Evolutionary conservation across 2,797 vertebrate genomes (phyloP).

Genomic region (Microctenopoma steveboyesi): DNA sequence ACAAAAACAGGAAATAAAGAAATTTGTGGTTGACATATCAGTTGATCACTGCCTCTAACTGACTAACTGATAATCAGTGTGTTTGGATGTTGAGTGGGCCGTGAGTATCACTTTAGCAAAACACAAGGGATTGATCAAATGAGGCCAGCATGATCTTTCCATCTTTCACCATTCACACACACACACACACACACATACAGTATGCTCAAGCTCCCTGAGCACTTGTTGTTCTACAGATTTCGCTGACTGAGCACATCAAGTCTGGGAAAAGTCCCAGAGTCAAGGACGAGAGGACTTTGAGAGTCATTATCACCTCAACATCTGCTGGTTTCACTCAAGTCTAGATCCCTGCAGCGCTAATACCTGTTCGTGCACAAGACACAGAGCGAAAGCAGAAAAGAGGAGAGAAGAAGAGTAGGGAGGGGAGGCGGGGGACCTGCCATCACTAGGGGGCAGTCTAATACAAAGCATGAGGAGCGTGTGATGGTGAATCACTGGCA

Average conservation of each 20-base stretch:
- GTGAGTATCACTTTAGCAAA: conserved; percentile 18
- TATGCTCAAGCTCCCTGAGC: conserved; percentile 44
- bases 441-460: conserved; percentile 76
- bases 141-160: conserved; percentile 55
- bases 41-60: conserved; percentile 6
- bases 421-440: not conserved
- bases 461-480: conserved; percentile 54
- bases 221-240: conserved; percentile 63
- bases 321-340: conserved; percentile 74
- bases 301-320: conserved; percentile 74
- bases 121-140: conserved; percentile 42
- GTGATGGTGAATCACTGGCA: not conserved
- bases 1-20: conserved; percentile 30
- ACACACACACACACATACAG: conserved; percentile 21
- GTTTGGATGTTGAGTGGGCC: conserved; percentile 10
- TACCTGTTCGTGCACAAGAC: conserved; percentile 53
- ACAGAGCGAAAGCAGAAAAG: conserved; percentile 3
- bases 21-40: conserved; percentile 10
- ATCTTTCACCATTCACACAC: conserved; percentile 56
- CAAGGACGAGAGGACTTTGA: conserved; percentile 64
- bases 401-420: not conserved
- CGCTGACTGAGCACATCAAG: conserved; percentile 66
- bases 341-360: conserved; percentile 35
- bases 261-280: conserved; percentile 68
- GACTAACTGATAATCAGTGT: conserved; percentile 2